phyloP scores from a whole-genome alignment of 2,113 vertebrate genomes.

The Micronisus gabar region DNA sequence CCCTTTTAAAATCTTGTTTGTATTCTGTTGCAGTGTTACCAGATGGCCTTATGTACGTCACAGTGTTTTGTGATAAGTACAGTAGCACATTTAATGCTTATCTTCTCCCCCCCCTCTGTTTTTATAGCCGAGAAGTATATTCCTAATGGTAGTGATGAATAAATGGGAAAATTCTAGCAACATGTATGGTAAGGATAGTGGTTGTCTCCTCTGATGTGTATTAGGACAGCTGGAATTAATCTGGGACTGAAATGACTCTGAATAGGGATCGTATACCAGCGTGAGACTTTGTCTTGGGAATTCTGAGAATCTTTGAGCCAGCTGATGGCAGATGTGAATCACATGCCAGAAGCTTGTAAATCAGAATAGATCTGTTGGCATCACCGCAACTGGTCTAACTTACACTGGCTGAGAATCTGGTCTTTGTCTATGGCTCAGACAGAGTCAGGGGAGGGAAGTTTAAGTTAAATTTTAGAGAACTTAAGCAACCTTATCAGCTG shows the following conservation, averaged over 20 bases:
- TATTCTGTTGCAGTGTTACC: constrained; percentile 69
- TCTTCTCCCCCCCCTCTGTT: neutral
- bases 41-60: constrained; percentile 67
- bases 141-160: neutral
- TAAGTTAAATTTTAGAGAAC: neutral
- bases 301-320: neutral
- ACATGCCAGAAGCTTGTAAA: neutral
- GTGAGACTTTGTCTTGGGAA: neutral
- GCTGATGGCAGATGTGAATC: neutral
- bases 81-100: constrained; percentile 54
- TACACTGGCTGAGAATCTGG: neutral
- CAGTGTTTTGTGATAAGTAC: constrained; percentile 59
- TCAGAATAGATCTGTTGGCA: neutral
- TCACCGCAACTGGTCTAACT: accelerated
- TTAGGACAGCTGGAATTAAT: neutral
- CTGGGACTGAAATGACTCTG: neutral
- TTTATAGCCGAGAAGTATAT: constrained; percentile 44
- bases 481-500: neutral
- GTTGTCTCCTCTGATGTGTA: neutral
- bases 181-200: neutral
- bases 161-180: neutral
- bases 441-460: neutral
- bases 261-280: neutral
- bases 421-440: neutral
- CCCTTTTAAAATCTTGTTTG: constrained; percentile 42